Conservation (phyloP, 2,797 vertebrate species). For the Novumbra hubbsi region DNA sequence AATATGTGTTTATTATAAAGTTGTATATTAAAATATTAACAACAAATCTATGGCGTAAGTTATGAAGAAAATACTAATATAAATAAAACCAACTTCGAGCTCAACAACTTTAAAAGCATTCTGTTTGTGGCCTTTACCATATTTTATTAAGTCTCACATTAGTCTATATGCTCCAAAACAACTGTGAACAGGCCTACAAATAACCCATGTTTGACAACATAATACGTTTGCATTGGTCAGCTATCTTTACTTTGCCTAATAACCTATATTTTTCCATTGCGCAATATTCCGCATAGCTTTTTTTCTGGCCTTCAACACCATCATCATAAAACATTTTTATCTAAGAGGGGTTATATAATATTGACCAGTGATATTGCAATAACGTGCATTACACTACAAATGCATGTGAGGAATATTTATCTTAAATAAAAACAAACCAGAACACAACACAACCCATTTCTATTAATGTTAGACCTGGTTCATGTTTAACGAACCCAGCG, state of each 20-base stretch:
- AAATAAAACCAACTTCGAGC: constrained; percentile 22
- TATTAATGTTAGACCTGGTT: constrained; percentile 41
- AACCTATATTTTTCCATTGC: not conserved
- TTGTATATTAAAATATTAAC: constrained; percentile 10
- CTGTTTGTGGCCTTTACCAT: constrained; percentile 7
- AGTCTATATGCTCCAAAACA: not conserved
- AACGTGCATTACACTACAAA: not conserved
- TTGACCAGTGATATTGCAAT: not conserved
- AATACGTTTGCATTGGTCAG: not conserved
- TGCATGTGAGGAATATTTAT: not conserved
- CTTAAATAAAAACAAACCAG: not conserved
- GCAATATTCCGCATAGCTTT: not conserved
- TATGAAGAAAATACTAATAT: not conserved
- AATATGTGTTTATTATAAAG: not conserved
- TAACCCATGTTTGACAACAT: not conserved
- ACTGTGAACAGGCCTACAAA: not conserved
- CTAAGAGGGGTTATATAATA: not conserved
- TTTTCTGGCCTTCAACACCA: not conserved
- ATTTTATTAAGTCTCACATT: not conserved
- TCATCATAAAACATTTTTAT: not conserved
- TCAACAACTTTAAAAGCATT: constrained; percentile 12
- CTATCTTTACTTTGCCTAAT: not conserved
- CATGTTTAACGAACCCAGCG: constrained; percentile 63
- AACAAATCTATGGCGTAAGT: not conserved
- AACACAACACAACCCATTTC: not conserved